Base-by-base conservation (phyloP, 1,140 invertebrate genomes). In the Caerostris extrusa region DNA sequence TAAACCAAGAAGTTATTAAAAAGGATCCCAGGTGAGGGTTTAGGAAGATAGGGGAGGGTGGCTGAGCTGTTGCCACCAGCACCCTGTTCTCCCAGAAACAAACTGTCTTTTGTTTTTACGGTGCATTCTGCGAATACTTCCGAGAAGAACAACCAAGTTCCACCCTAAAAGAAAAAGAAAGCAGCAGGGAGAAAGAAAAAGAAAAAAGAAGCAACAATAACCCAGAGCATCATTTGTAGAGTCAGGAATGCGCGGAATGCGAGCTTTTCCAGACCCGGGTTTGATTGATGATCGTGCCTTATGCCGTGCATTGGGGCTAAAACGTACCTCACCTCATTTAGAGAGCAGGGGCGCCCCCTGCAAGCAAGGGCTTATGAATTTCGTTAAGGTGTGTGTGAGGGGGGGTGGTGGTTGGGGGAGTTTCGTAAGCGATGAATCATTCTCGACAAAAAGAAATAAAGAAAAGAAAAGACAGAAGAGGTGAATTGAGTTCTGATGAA, bases 91-190 rank as follows among this genome's bases (percentile, higher is more conserved):
- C 34, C 60, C 34, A 77, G 82, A 86, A 87, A 93, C 91, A 86
- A 93, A 93, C 91, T 53, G 81, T 53, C 91, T 93, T 93, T 93
- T 93, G 91, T 93, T 92, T 93, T 92, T 85, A 91, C 82, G 87
- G 61, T 61, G 58, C 91, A 93, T 93, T 93, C 83, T 93, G 82
- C 64, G 61, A 61, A 93, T 93, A 93, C 61, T 85, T 93, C 71
- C 71, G 71, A 77, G 71, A 77, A 77, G 61, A 67, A 67, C 61
- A 67, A n/a, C 14, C 34, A 50, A 77, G 71, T 77, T 77, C 10
- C 85, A n/a, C 69, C 69, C 53, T 12, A 10, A 5, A 71, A 69
- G 53, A 56, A 69, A 87, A 69, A 87, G 85, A 71, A 55, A 10
- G 58, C 56, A 19, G 14, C n/a, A 57, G 10, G 55, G 67, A 71